A percentile compares a stretch with the other conserved stretches of the same genome.
phyloP scores from a whole-genome alignment of 2,113 vertebrate species.

The Machaerirhynchus nigripectus region DNA sequence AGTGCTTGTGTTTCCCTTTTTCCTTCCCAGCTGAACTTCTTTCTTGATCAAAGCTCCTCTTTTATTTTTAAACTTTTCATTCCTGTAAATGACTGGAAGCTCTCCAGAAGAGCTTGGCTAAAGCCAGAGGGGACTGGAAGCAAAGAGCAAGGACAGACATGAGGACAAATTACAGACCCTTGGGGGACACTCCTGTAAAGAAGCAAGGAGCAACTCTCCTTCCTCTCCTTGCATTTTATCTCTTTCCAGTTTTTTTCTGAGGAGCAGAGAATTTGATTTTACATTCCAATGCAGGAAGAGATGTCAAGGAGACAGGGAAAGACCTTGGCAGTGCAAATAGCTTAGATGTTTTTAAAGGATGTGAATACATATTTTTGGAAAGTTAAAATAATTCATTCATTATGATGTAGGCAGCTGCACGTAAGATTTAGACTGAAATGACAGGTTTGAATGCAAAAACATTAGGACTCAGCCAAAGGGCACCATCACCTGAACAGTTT shows the following conservation, averaged over 20 bases:
- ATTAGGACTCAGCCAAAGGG: not conserved
- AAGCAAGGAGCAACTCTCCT: not conserved
- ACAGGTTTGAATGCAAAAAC: not conserved
- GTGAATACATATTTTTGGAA: conserved; percentile 38
- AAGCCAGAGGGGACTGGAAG: conserved; percentile 23
- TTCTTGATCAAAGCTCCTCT: conserved; percentile 24
- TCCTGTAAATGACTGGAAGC: conserved; percentile 49
- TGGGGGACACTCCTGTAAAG: not conserved
- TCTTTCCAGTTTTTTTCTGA: not conserved
- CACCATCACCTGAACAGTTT: not conserved
- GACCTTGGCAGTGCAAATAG: conserved; percentile 13
- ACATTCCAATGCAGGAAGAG: conserved; percentile 14
- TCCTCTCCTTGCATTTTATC: not conserved
- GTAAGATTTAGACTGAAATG: not conserved
- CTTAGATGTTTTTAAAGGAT: conserved; percentile 52
- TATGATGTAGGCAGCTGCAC: not conserved
- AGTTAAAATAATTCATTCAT: not conserved
- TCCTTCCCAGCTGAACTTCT: not conserved
- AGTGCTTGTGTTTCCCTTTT: conserved; percentile 10
- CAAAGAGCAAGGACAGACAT: not conserved
- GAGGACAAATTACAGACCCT: not conserved
- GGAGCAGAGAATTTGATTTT: not conserved
- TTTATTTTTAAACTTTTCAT: conserved; percentile 55
- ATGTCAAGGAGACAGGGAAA: conserved; percentile 33
- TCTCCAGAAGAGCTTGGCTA: conserved; percentile 1